These are phyloP conservation scores for Macrobrachium rosenbergii DNA, from an alignment of 1,140 invertebrate species.

Conservation along the genomic window DNA sequence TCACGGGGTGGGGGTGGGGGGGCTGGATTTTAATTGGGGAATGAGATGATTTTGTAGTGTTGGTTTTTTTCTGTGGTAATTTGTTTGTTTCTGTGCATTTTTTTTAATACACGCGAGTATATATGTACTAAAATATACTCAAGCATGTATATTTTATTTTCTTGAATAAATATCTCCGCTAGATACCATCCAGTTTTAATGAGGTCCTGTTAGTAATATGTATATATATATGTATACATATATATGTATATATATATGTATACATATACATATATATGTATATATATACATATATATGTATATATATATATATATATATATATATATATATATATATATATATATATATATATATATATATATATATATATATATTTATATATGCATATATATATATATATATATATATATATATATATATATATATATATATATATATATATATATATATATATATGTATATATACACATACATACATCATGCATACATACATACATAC, in stretches of 20 bases:
- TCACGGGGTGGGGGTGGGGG: no score
- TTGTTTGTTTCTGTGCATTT: no score
- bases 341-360: neutral
- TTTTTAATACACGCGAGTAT: no score
- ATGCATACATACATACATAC: no score
- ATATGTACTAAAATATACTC: no score
- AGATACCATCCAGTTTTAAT: no score
- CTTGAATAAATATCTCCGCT: no score
- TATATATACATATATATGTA: slow-evolving; percentile 12
- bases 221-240: neutral
- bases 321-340: slow-evolving; percentile 5
- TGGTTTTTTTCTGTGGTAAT: no score
- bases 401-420: slow-evolving; percentile 1
- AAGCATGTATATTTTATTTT: no score
- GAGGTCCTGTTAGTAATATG: no score
- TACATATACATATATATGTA: neutral
- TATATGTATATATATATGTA: neutral
- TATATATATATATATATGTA: neutral
- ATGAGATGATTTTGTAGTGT: no score
- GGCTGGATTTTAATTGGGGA: no score
- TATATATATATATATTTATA: neutral
- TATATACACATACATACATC: slow-evolving; percentile 1
- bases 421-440: slow-evolving; percentile 2
- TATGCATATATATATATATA: neutral
- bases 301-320: slow-evolving; percentile 13